These are phyloP conservation scores for Ceratotherium simum DNA, from an alignment of 2,113 vertebrate genomes.

Conservation along the genomic window DNA sequence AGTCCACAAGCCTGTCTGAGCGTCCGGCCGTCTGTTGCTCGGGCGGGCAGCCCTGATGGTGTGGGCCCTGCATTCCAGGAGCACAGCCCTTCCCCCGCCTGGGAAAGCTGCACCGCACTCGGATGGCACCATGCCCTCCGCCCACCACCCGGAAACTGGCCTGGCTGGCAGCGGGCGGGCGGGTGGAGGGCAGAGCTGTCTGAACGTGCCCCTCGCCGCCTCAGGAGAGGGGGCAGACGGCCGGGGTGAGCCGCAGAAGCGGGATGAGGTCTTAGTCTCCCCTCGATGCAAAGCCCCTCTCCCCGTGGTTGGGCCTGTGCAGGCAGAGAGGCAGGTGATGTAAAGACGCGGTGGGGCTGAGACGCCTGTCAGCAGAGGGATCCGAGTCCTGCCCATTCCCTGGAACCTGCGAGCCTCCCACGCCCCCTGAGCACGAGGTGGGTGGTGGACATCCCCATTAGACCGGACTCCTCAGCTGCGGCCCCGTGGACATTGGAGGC, in stretches of 20 bases:
- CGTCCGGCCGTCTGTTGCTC: rapidly evolving
- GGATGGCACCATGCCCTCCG: constrained; percentile 3
- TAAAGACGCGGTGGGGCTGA: neutral
- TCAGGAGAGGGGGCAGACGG: neutral
- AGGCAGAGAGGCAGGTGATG: neutral
- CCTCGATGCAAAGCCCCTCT: neutral
- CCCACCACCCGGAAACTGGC: constrained; percentile 61
- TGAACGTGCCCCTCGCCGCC: neutral
- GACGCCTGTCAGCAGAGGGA: neutral
- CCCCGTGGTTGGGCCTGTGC: neutral
- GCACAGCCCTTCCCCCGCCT: neutral
- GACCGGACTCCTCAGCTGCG: neutral
- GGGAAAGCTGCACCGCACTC: neutral
- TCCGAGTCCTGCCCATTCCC: neutral
- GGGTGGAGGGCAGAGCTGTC: constrained; percentile 47
- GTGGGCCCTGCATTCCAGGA: constrained; percentile 7
- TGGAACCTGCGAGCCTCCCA: neutral
- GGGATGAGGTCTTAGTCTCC: neutral
- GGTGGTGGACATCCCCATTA: neutral
- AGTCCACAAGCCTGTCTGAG: neutral
- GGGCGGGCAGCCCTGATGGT: neutral
- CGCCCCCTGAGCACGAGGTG: neutral
- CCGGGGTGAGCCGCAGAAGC: neutral
- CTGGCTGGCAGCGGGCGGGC: neutral
- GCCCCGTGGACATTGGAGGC: neutral